phyloP scores from a whole-genome alignment of 2,888 invertebrate species.

The Helobdella robusta region DNA sequence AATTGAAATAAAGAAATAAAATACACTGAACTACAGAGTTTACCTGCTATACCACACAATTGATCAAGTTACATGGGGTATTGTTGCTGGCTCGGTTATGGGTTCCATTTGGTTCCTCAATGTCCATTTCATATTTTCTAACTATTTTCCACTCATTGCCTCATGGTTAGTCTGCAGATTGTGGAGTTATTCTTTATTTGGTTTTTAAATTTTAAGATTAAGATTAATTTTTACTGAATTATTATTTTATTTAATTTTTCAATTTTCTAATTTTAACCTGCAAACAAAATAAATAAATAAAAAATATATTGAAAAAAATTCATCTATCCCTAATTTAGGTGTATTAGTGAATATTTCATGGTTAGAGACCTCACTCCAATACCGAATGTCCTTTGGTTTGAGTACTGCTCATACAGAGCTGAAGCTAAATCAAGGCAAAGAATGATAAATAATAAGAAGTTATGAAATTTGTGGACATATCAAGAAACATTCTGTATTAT shows the following conservation, averaged over 20 bases:
- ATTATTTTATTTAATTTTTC: too few species aligned
- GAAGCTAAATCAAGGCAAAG: constrained; percentile 33
- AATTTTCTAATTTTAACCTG: too few species aligned
- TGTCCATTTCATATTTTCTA: constrained; percentile 70
- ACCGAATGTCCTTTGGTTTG: constrained; percentile 85
- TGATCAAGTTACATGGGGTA: constrained; percentile 71
- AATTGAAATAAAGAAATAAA: background rate
- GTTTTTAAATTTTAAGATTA: too few species aligned
- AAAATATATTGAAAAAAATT: too few species aligned
- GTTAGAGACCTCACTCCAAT: constrained; percentile 78
- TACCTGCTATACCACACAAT: constrained; percentile 78
- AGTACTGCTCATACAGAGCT: constrained; percentile 66
- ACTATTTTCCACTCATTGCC: constrained; percentile 72
- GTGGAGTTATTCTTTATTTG: too few species aligned
- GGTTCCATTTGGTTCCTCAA: constrained; percentile 72
- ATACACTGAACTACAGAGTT: constrained; percentile 56
- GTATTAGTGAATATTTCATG: constrained; percentile 67
- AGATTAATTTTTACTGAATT: too few species aligned
- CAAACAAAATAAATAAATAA: too few species aligned
- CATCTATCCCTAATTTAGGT: constrained; percentile 59
- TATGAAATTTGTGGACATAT: too few species aligned
- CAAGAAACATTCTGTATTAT: too few species aligned
- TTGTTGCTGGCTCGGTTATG: constrained; percentile 62
- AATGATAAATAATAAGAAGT: constrained; percentile 22
- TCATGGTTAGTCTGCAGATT: constrained; percentile 68